Evolutionary conservation across 1,140 invertebrate genomes (phyloP), one percentile per base, ranked within the genome.

Genomic region (Pseudobourletiella spinata): DNA sequence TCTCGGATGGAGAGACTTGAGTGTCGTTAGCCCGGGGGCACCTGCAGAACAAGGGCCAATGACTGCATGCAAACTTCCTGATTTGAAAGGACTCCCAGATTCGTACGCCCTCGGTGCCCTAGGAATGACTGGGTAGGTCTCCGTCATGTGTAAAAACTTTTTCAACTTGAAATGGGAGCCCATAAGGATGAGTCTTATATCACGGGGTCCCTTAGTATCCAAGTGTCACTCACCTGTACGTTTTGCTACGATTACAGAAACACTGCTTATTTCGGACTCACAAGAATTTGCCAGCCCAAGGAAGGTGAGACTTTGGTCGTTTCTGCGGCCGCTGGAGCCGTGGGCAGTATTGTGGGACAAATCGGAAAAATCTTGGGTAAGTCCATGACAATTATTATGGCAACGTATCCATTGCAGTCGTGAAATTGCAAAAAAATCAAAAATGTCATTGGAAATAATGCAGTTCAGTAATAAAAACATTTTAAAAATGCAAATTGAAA

Each of bases 111-210:
- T 85, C 20, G 57, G 69, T 79, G 55, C 68, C 16, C 3, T 84
- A 29, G 83, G 83, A 65, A 84, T 85, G 81, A 79, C 83, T 35
- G 84, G 84, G 85, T 84, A 11, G 84, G 86, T 1, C 86, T 85
- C 70, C 86, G 86, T 73, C 86, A 86, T 0, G 76, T 87, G 15
- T 68, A 83, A 20, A 79, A 85, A 63, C 74, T 86, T 42, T 86
- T 85, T 64, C 71, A 83, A 18, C 85, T 85, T 1, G 82, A 85
- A 74, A 81, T 79, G 1, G 79, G 87, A 1, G 81, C 1, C 29
- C 26, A 25, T 83, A n/a, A 87, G 0, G 81, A 86, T 1, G 79
- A 88, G 2, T 81, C 78, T 11, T 79, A 78, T 29, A 82, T 83
- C 14, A 83, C 80, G 22, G 82, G 70, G 15, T 84, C 84, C 26